Conservation (phyloP, 1,140 invertebrate genomes). For the Coelopa frigida region DNA sequence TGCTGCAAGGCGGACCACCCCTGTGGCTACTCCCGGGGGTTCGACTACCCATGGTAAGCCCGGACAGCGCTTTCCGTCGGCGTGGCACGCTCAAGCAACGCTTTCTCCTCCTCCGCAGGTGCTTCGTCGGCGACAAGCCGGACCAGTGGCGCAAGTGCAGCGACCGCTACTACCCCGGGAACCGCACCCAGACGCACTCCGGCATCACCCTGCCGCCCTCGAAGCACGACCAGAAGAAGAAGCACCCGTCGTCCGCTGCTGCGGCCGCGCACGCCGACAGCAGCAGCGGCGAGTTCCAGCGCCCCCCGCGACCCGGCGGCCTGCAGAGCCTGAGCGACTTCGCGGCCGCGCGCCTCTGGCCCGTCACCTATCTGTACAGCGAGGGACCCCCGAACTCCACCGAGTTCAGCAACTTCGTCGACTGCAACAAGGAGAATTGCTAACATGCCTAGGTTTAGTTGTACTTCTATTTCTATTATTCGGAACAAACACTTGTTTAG, state of each 20-base stretch:
- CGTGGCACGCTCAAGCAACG: neutral
- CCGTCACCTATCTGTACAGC: constrained; percentile 58
- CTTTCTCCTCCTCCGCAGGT: constrained; percentile 49
- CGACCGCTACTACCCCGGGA: constrained; percentile 63
- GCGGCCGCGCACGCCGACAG: no score
- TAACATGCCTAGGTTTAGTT: no score
- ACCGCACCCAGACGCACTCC: constrained; percentile 23
- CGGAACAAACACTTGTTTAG: no score
- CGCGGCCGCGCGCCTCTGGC: constrained; percentile 53
- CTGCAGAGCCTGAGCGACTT: constrained; percentile 44
- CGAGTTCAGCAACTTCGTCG: constrained; percentile 44
- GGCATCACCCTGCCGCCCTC: constrained; percentile 28
- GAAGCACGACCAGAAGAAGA: constrained; percentile 43
- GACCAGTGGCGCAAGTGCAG: constrained; percentile 79
- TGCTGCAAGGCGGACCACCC: constrained; percentile 71
- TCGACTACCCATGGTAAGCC: constrained; percentile 64
- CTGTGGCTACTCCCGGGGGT: constrained; percentile 73
- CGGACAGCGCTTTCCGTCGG: neutral
- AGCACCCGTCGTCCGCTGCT: constrained; percentile 24
- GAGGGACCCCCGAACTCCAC: constrained; percentile 53
- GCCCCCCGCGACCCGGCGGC: constrained; percentile 48
- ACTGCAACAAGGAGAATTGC: constrained; percentile 44
- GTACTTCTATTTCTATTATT: no score
- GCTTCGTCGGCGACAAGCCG: constrained; percentile 62
- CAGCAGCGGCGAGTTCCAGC: constrained; percentile 38